These are phyloP conservation scores for Balearica regulorum DNA, from an alignment of 2,797 vertebrate genomes.

Conservation along the genomic window DNA sequence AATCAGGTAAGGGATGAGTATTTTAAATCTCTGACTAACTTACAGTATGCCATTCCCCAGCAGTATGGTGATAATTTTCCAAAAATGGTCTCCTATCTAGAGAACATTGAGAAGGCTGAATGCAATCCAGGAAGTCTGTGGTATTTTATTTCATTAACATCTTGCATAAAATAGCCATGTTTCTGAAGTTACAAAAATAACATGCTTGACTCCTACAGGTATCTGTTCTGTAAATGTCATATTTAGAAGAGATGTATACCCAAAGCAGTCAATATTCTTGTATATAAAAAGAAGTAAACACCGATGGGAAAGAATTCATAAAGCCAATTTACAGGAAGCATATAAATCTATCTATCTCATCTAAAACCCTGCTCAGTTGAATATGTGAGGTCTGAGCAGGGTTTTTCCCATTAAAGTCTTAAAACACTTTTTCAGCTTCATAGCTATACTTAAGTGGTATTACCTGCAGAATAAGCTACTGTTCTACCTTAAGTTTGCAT, in stretches of 20 bases:
- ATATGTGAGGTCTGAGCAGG: not conserved
- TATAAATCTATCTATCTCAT: not conserved
- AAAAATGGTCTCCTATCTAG: not conserved
- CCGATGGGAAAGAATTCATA: accelerated
- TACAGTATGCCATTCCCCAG: not conserved
- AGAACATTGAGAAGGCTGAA: not conserved
- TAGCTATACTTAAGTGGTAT: accelerated
- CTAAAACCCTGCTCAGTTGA: not conserved
- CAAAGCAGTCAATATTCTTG: not conserved
- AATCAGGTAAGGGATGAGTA: not conserved
- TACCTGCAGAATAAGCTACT: not conserved
- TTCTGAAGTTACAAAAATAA: not conserved
- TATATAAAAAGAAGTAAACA: not conserved
- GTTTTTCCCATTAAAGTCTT: not conserved
- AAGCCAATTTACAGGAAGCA: not conserved
- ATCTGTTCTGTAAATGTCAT: not conserved
- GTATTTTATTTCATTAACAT: not conserved
- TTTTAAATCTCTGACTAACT: not conserved
- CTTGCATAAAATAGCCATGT: not conserved
- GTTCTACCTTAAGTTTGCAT: not conserved
- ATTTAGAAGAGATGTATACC: not conserved
- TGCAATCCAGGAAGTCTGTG: not conserved
- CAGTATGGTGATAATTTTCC: not conserved
- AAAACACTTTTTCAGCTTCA: not conserved
- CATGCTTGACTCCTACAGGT: not conserved